Evolutionary conservation across 2,888 invertebrate genomes (phyloP).

Genomic region (Meliscaeva auricollis): DNA sequence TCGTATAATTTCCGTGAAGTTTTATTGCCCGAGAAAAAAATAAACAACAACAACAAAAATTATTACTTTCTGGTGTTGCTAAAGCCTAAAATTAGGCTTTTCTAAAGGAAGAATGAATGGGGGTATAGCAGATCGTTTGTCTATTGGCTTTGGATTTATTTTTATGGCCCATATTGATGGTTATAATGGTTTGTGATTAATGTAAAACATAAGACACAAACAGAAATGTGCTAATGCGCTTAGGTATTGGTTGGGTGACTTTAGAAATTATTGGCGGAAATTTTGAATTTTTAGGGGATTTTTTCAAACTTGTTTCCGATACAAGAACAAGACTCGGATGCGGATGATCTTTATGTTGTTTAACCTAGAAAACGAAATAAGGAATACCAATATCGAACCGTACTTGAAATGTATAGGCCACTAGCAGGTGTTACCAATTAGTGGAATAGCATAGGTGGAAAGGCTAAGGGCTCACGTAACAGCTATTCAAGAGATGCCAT

Average conservation of each 20-base stretch:
- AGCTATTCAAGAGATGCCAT: too few species aligned
- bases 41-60: too few species aligned
- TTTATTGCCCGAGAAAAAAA: slow-evolving; percentile 58
- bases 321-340: too few species aligned
- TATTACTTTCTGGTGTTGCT: slow-evolving; percentile 64
- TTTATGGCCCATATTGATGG: slow-evolving; percentile 71
- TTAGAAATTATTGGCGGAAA: background rate
- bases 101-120: slow-evolving; percentile 5
- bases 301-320: background rate
- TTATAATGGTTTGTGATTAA: slow-evolving; percentile 51
- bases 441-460: too few species aligned
- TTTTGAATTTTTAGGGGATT: background rate
- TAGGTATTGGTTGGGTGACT: slow-evolving; percentile 11
- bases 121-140: background rate
- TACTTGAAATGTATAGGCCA: too few species aligned
- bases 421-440: too few species aligned
- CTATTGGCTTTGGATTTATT: slow-evolving; percentile 70
- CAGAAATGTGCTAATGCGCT: background rate
- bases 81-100: slow-evolving; percentile 43
- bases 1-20: slow-evolving; percentile 51
- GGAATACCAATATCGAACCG: too few species aligned
- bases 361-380: too few species aligned
- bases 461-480: too few species aligned
- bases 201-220: slow-evolving; percentile 28
- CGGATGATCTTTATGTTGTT: too few species aligned